phyloP scores from a whole-genome alignment of 2,797 vertebrate genomes.

The Sebastes miniatus region DNA sequence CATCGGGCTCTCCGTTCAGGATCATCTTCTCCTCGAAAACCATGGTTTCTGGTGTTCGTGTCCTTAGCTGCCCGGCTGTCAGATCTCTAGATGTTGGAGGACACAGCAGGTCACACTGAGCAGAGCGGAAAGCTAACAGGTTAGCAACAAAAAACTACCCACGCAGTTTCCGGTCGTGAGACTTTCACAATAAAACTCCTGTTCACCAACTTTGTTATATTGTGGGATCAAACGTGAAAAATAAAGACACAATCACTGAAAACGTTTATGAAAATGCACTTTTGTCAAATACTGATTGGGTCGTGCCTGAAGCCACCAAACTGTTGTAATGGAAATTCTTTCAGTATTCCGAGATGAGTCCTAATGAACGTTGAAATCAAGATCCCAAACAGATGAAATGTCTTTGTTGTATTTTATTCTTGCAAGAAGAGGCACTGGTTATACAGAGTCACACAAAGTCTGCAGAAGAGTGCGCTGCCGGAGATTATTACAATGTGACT shows the following conservation, averaged over 20 bases:
- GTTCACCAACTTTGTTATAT: neutral
- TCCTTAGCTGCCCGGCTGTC: conserved; percentile 27
- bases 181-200: conserved; percentile 40
- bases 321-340: no score
- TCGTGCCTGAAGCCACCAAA: neutral
- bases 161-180: neutral
- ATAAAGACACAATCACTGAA: neutral
- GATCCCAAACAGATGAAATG: no score
- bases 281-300: neutral
- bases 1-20: conserved; percentile 79
- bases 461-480: no score
- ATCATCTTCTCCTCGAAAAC: conserved; percentile 83
- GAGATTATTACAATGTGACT: no score
- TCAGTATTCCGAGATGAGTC: no score
- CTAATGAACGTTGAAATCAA: no score
- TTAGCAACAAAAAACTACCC: neutral
- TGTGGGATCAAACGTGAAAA: neutral
- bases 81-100: conserved; percentile 49
- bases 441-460: no score
- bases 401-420: no score
- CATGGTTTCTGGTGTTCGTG: conserved; percentile 61
- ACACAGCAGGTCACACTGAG: conserved; percentile 63
- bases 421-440: no score
- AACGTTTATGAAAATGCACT: neutral
- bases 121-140: neutral